Evolutionary conservation across 2,113 vertebrate species (phyloP), one percentile per base, ranked within the genome.

Genomic region (Rostratula benghalensis): DNA sequence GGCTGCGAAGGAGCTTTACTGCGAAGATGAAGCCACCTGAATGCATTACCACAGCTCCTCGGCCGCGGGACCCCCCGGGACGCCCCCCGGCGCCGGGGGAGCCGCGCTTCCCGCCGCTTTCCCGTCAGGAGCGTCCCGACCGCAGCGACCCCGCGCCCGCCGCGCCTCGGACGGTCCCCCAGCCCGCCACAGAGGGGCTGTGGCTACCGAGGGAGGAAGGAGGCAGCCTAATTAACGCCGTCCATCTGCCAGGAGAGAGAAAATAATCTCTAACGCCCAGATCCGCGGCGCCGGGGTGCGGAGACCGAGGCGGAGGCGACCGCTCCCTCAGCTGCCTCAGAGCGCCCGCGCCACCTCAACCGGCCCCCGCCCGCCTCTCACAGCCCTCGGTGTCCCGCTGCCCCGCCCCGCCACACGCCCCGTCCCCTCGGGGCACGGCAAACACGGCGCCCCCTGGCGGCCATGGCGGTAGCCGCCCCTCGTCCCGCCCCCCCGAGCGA

Each of bases 1-100:
- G 43, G 43, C 59, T 23, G 37, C 0, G 33, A 25, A 9, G 45
- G 8, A 18, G 54, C 60, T 17, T 11, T 1, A 13, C 28, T 0
- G 37, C 30, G 3, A 25, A 31, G 28, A 20, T 17, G 1, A 20
- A n/a, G 74, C 18, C 10, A 21, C 1, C 43, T 2, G 54, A 21
- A 12, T 2, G 39, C 70, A 2, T 3, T 5, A 3, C 4, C 60
- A 25, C 10, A 7, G 25, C 67, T 5, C 5, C 71, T 3, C 35
- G 4, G 43, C 68, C n/a, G 37, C 46, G 6, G 7, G 65, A 4
- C 43, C 43, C 43, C 43, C 54, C 43, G 43, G 4, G 33, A 7
- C 35, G 4, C 10, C 35, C 25, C 25, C 3, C 5, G 41, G 27
- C 4, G 39, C 54, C 43, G 11, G 19, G 46, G 41, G n/a, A 22